Conservation (phyloP, 2,113 vertebrate genomes). For the Odontophorus gujanensis region DNA sequence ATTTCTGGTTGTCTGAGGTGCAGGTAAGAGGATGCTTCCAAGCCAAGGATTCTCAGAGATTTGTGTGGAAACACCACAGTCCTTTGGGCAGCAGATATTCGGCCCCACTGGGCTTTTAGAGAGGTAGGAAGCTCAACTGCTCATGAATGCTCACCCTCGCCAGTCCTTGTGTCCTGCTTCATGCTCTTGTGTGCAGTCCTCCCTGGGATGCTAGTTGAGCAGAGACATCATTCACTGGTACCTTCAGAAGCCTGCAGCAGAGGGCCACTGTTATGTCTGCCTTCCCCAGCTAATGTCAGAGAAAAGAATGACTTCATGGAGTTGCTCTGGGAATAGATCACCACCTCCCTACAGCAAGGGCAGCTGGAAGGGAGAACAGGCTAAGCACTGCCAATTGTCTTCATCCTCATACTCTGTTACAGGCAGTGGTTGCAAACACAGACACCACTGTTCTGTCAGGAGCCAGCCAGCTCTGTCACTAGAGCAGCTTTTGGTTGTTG, state of each 20-base stretch:
- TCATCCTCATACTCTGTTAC: constrained; percentile 30
- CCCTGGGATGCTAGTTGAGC: rapidly evolving
- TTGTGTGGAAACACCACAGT: background rate
- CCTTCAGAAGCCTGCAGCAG: background rate
- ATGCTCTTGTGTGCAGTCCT: background rate
- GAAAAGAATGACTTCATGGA: background rate
- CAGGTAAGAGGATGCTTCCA: background rate
- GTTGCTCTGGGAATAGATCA: background rate
- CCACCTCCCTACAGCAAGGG: background rate
- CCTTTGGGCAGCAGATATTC: background rate
- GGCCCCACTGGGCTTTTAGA: background rate
- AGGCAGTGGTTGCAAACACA: background rate
- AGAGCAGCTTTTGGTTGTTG: background rate
- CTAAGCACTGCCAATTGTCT: constrained; percentile 22
- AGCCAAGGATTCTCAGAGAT: background rate
- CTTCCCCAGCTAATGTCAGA: background rate
- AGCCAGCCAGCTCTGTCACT: background rate
- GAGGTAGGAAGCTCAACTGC: background rate
- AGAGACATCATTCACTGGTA: background rate
- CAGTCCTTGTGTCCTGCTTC: background rate
- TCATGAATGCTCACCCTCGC: too few species aligned
- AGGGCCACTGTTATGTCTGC: background rate
- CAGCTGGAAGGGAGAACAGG: constrained; percentile 46
- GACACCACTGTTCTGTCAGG: background rate
- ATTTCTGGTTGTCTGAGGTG: rapidly evolving